Base-by-base conservation (phyloP, 2,797 vertebrate species). In the Ctenopoma kingsleyae region DNA sequence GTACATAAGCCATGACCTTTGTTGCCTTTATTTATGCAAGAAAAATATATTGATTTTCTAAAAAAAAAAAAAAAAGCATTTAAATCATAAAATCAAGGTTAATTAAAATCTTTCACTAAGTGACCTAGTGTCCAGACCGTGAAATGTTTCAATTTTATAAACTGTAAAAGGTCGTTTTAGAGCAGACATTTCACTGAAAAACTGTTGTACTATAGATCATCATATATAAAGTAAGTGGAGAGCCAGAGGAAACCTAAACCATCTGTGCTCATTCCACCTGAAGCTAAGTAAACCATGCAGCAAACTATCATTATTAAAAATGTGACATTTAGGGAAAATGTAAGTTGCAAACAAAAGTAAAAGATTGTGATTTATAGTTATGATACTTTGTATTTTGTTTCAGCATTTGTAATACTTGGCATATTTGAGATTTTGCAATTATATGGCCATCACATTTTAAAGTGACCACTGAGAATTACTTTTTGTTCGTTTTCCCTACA, bases 401-500 rank as follows among this genome's bases (percentile, higher is more conserved):
- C 17, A 57, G 25, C 25, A 27, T 27, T 27, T 4, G 1, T 44
- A 58, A 17, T 20, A 32, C 13, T 48, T 15, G 16, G 2, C 27
- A 44, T 5, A 17, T 16, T 20, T 25, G 2, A 32, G 8, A 44
- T 27, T 35, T 54, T 47, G 12, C 6, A 36, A 1, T 20, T 36
- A 13, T 0, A 36, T 67, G 3, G 55, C 62, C 1, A 49, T 49
- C 12, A 43, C 4, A 22, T 17, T 22, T 57, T 8, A 44, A 13
- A 16, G 32, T 47, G 27, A 57, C 25, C 40, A 3, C 27, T 6
- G 32, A 20, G 13, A 5, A 30, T 60, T 3, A 9, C 15, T 9
- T 52, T 64, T 22, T 30, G 12, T 15, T 49, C 1, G 19, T 40
- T 40, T 40, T 67, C 61, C 84, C 53, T 54, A 2, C 82, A 99